These are phyloP conservation scores for Bombus consobrinus DNA, from an alignment of 1,140 invertebrate genomes.

Conservation along the genomic window DNA sequence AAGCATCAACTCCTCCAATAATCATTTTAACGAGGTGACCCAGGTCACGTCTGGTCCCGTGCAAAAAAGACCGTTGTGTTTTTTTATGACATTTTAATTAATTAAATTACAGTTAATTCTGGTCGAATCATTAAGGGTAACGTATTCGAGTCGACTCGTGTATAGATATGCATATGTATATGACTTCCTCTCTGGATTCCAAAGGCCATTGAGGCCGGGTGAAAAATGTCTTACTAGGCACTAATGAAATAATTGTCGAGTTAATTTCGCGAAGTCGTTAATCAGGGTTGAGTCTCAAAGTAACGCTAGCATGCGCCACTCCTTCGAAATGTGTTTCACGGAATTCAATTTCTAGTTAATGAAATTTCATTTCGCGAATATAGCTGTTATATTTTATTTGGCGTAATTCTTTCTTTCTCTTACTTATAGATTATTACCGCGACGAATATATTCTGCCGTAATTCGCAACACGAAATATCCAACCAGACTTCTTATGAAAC, in stretches of 20 bases:
- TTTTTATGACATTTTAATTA: constrained; percentile 54
- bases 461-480: not conserved
- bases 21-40: constrained; percentile 46
- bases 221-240: constrained; percentile 49
- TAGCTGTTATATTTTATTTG: not conserved
- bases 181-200: not conserved
- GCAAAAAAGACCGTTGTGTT: not conserved
- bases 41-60: not conserved
- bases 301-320: constrained; percentile 8
- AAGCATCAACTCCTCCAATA: not conserved
- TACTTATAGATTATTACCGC: constrained; percentile 9
- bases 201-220: constrained; percentile 47
- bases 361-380: constrained; percentile 31
- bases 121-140: constrained; percentile 47
- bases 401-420: not conserved
- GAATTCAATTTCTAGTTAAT: constrained; percentile 39
- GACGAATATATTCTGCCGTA: not conserved
- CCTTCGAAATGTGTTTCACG: constrained; percentile 9
- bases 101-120: constrained; percentile 62
- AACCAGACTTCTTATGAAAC: not conserved
- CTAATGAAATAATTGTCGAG: constrained; percentile 53
- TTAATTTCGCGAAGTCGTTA: constrained; percentile 51
- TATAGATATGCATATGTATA: not conserved
- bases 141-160: constrained; percentile 14
- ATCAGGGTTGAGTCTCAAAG: constrained; percentile 41